phyloP scores from a whole-genome alignment of 2,797 vertebrate species.

The Euphonia xanthogaster region DNA sequence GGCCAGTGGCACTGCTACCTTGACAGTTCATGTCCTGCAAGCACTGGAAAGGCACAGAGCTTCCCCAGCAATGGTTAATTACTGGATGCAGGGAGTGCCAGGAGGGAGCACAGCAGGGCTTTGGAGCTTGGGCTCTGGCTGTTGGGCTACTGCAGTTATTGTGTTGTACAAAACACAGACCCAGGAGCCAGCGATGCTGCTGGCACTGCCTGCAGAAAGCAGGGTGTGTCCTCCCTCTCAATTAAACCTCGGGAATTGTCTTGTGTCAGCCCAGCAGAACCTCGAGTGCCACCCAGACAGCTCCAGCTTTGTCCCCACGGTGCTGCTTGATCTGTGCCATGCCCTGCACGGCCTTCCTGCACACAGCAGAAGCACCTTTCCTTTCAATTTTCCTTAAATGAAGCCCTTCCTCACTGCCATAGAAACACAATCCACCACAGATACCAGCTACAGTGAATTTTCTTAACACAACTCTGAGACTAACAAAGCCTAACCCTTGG shows the following conservation, averaged over 20 bases:
- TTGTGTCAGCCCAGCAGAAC: background rate
- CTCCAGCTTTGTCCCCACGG: background rate
- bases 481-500: background rate
- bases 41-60: background rate
- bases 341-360: background rate
- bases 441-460: background rate
- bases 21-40: background rate
- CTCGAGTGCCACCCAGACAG: background rate
- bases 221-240: background rate
- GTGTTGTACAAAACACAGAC: background rate
- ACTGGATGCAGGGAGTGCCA: background rate
- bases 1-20: background rate
- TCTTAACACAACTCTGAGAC: background rate
- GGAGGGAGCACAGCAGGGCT: background rate
- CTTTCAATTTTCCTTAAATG: background rate
- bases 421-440: background rate
- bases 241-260: background rate
- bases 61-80: background rate
- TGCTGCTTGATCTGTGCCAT: background rate
- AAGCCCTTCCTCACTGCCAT: background rate
- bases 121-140: background rate
- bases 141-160: background rate
- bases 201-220: background rate
- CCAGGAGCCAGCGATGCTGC: background rate
- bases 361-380: background rate